phyloP scores from a whole-genome alignment of 2,888 invertebrate genomes.

The Eupithecia insigniata region DNA sequence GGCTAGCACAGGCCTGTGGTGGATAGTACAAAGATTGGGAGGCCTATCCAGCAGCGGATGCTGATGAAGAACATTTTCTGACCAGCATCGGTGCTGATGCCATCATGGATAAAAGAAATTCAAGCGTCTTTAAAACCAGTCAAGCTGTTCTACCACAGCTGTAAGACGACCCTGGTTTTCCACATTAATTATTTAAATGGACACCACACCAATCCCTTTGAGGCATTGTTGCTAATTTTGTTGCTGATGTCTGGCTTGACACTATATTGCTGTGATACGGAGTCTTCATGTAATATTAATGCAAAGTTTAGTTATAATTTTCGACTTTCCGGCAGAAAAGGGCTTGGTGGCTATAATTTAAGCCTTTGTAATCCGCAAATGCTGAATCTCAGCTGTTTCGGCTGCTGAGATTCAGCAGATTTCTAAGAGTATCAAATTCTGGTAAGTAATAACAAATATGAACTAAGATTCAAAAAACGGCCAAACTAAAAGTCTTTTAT shows the following conservation, averaged over 20 bases:
- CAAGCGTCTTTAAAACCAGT: neutral
- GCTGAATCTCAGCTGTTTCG: too few species aligned
- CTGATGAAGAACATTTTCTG: neutral
- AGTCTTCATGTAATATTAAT: constrained; percentile 9
- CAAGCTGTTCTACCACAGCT: constrained; percentile 57
- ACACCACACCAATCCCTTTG: constrained; percentile 59
- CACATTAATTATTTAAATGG: constrained; percentile 77
- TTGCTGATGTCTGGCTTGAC: constrained; percentile 35
- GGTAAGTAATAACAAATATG: too few species aligned
- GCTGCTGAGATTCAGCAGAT: too few species aligned
- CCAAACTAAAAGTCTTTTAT: too few species aligned
- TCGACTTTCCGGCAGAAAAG: neutral
- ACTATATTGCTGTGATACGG: constrained; percentile 19
- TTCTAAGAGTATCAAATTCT: too few species aligned
- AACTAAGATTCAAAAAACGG: too few species aligned
- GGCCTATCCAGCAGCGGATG: neutral
- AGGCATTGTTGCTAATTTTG: constrained; percentile 60
- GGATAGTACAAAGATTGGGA: neutral
- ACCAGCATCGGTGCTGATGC: neutral
- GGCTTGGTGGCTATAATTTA: neutral
- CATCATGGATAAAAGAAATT: neutral
- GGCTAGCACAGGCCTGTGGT: too few species aligned
- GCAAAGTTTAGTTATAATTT: neutral
- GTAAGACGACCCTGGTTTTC: constrained; percentile 40
- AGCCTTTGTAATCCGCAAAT: too few species aligned